Percentiles rank a stretch among this genome's conserved stretches.
phyloP scores from a whole-genome alignment of 2,888 invertebrate genomes.

The Nymphalis c-album region DNA sequence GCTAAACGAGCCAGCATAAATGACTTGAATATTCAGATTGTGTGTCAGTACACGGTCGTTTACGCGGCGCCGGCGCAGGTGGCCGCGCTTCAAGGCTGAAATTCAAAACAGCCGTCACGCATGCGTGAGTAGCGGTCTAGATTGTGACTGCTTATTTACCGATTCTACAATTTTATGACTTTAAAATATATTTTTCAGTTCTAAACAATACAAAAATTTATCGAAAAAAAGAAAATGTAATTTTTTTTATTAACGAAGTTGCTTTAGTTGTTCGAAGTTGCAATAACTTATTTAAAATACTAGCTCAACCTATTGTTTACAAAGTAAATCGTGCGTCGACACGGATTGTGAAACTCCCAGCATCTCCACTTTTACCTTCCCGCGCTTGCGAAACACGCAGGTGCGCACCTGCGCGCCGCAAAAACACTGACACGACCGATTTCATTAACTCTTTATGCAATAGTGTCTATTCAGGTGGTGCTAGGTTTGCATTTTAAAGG shows the following conservation, averaged over 20 bases:
- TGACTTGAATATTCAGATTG: slow-evolving; percentile 81
- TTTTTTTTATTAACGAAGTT: too few species aligned
- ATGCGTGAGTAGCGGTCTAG: slow-evolving; percentile 73
- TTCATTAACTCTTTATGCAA: slow-evolving; percentile 79
- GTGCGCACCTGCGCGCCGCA: slow-evolving; percentile 82
- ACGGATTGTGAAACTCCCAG: slow-evolving; percentile 73
- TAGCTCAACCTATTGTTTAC: slow-evolving; percentile 43
- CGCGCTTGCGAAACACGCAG: slow-evolving; percentile 82
- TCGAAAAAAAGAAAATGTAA: too few species aligned
- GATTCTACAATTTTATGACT: slow-evolving; percentile 45
- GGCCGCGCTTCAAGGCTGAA: slow-evolving; percentile 82
- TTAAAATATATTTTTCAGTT: neutral
- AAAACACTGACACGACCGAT: slow-evolving; percentile 74
- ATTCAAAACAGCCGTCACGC: slow-evolving; percentile 81
- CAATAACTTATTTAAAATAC: neutral
- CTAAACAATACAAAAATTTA: neutral
- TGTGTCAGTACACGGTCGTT: slow-evolving; percentile 79
- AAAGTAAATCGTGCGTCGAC: slow-evolving; percentile 57
- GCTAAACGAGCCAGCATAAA: slow-evolving; percentile 72
- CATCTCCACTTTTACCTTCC: slow-evolving; percentile 80
- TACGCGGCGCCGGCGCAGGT: slow-evolving; percentile 84
- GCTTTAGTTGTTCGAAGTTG: neutral
- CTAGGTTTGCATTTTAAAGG: slow-evolving; percentile 33
- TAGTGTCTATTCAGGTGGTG: slow-evolving; percentile 51
- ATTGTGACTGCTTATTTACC: slow-evolving; percentile 59